Base-by-base conservation (phyloP, 35 echinoderm and acorn worm genomes). In the Lytechinus variegatus region DNA sequence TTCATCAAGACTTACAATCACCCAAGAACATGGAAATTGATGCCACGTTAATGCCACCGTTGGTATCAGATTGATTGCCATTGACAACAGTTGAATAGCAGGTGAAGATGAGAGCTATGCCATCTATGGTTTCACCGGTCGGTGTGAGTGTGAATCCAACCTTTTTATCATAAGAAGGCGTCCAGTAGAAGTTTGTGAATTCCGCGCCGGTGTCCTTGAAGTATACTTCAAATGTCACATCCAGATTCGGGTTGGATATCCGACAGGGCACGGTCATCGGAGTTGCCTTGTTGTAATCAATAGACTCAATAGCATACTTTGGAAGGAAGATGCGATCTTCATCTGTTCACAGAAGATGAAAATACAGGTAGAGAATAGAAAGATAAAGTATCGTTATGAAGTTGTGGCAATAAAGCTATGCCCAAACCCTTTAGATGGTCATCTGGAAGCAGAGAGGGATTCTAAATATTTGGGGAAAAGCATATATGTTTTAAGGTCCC, bases 101-200 rank as follows among this genome's bases (percentile, higher is more conserved):
- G 6, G 66, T 79, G 66, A 79, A 79, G 16, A 79, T 24, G 21
- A 79, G 16, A 24, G 19, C n/a, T 79, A 24, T 79, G 19, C 19
- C 19, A 16, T 79, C 66, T n/a, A 79, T 8, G 4, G 12, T 16
- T 16, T 19, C 3, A 6, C 1, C 1, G 6, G 12, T 16, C 52
- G 88, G 88, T 12, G 33, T 33, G 3, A 90, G 11, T 10, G 11
- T 52, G 27, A 33, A 90, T 14, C 88, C 88, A n/a, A 90, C 52
- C 88, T 90, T 54, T 52, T 28, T 28, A 21, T 90, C 52, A 7
- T 90, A 90, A 4, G 88, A 52, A 44, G 13, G n/a, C 10, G 28
- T 28, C 92, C 92, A 93, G 11, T 57, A 93, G 52, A 93, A 93
- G 12, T 9, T 54, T n/a, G 9, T n/a, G 92, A 56, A 93, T 55